Conservation (phyloP, 1,140 invertebrate species). For the Ceratoteleas bidentatus region DNA sequence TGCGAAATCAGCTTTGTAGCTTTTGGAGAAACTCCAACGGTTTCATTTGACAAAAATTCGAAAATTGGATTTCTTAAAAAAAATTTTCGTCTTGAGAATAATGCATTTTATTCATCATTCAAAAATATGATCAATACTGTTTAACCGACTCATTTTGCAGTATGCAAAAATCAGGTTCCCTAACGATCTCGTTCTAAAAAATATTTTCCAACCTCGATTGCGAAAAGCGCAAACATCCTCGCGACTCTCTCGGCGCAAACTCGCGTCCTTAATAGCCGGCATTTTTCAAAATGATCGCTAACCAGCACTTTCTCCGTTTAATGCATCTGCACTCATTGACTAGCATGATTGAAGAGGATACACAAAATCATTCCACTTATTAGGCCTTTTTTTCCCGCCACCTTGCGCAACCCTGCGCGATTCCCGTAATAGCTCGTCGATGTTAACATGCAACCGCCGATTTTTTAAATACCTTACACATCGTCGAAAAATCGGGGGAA, state of each 20-base stretch:
- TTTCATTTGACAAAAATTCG: too few relatives aligned
- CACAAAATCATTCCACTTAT: conserved; percentile 56
- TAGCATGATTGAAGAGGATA: conserved; percentile 54
- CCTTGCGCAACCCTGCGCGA: conserved; percentile 31
- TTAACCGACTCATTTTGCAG: neutral
- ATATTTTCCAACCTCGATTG: neutral
- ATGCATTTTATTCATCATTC: too few relatives aligned
- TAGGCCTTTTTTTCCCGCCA: conserved; percentile 8
- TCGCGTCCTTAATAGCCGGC: conserved; percentile 40
- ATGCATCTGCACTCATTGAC: conserved; percentile 56
- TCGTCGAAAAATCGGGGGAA: conserved; percentile 13
- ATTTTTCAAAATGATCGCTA: conserved; percentile 49
- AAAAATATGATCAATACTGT: neutral
- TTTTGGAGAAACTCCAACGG: neutral
- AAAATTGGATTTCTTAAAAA: too few relatives aligned
- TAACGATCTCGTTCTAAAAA: conserved; percentile 1
- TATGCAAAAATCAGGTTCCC: conserved; percentile 1
- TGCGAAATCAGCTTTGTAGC: neutral
- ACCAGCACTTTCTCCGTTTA: conserved; percentile 47
- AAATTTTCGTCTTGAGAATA: too few relatives aligned
- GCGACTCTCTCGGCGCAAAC: conserved; percentile 8
- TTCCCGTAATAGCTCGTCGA: conserved; percentile 34
- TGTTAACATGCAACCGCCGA: conserved; percentile 40
- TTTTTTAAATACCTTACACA: neutral
- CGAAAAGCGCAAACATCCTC: conserved; percentile 1